Evolutionary conservation across 2,888 invertebrate species (phyloP).

Genomic region (Mechanitis mazaeus): DNA sequence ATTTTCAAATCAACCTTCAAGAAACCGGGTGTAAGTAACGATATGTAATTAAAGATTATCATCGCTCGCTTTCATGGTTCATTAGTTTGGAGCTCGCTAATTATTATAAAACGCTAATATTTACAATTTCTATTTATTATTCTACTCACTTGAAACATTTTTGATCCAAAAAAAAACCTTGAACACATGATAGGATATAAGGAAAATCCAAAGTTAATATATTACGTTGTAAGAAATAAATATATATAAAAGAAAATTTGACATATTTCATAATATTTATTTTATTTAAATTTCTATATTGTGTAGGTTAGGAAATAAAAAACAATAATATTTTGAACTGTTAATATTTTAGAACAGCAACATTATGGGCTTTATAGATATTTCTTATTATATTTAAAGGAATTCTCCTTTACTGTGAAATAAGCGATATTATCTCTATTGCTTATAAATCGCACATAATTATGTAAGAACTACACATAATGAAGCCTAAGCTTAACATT

Average conservation of each 20-base stretch:
- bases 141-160: too few relatives aligned
- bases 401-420: conserved; percentile 16
- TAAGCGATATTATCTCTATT: conserved; percentile 1
- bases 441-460: conserved; percentile 7
- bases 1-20: too few relatives aligned
- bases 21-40: neutral
- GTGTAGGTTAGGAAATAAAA: conserved; percentile 19
- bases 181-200: too few relatives aligned
- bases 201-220: too few relatives aligned
- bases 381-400: conserved; percentile 14
- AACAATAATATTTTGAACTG: conserved; percentile 24
- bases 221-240: too few relatives aligned
- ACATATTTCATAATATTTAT: too few relatives aligned
- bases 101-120: neutral
- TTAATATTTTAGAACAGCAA: conserved; percentile 27
- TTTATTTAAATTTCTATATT: neutral
- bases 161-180: too few relatives aligned
- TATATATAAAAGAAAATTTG: too few relatives aligned
- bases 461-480: conserved; percentile 9
- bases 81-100: neutral
- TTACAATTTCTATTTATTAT: neutral
- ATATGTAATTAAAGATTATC: neutral
- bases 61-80: conserved; percentile 1
- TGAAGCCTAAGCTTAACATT: conserved; percentile 16
- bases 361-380: conserved; percentile 15